Evolutionary conservation across 2,888 invertebrate species (phyloP).

Genomic region (Labia minor): DNA sequence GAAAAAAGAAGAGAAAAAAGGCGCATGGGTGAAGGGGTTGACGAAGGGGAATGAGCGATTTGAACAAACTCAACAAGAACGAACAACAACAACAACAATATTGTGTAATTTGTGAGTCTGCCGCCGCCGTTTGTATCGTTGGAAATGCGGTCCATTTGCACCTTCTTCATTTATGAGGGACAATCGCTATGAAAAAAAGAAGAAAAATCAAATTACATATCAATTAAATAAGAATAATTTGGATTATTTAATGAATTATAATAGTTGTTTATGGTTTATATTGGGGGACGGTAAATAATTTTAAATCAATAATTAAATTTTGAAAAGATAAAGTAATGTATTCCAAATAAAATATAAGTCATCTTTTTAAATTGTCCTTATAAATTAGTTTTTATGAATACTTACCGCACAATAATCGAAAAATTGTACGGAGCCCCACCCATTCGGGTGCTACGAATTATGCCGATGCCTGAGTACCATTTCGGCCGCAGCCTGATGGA

Average conservation of each 20-base stretch:
- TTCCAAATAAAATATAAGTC: no score
- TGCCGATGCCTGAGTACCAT: background rate
- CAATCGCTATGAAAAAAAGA: background rate
- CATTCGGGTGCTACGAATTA: constrained; percentile 15
- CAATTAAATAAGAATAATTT: no score
- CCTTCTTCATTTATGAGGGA: background rate
- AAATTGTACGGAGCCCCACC: background rate
- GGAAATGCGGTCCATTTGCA: background rate
- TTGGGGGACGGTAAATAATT: no score
- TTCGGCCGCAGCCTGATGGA: constrained; percentile 21
- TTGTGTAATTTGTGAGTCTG: background rate
- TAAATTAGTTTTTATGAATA: no score
- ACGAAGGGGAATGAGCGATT: background rate
- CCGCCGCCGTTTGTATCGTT: background rate
- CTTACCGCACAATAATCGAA: no score
- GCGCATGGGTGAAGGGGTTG: background rate
- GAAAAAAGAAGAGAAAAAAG: background rate
- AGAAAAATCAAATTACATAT: background rate
- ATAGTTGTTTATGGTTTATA: no score
- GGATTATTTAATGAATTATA: no score
- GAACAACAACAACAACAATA: constrained; percentile 2
- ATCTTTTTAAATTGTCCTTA: no score
- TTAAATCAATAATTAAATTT: no score
- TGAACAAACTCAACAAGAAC: background rate
- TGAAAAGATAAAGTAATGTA: no score